Evolutionary conservation across 2,888 invertebrate genomes (phyloP).

Genomic region (Patella depressa): DNA sequence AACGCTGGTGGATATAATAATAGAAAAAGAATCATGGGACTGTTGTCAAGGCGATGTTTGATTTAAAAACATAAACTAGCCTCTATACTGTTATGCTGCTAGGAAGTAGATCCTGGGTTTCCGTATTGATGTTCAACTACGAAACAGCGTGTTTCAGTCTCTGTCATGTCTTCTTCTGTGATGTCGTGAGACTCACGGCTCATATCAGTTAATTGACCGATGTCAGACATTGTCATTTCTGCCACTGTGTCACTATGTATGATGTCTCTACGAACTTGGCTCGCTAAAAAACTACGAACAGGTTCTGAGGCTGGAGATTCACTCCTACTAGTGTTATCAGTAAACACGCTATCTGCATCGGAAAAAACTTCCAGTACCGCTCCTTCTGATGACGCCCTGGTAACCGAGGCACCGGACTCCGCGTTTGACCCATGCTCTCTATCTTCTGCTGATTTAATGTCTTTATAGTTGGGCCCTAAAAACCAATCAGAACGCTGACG

Average conservation of each 20-base stretch:
- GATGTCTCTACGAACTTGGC: constrained; percentile 52
- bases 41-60: constrained; percentile 2
- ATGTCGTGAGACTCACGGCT: constrained; percentile 31
- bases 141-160: constrained; percentile 57
- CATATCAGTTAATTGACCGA: constrained; percentile 31
- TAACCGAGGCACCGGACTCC: constrained; percentile 59
- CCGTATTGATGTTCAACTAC: constrained; percentile 59
- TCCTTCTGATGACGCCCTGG: constrained; percentile 62
- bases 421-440: constrained; percentile 24
- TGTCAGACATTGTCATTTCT: constrained; percentile 48
- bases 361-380: constrained; percentile 59
- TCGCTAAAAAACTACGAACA: constrained; percentile 49
- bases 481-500: constrained; percentile 98
- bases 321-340: constrained; percentile 60
- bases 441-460: constrained; percentile 25
- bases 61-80: background rate
- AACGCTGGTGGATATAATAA: too few species aligned
- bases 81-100: constrained; percentile 32
- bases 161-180: constrained; percentile 49
- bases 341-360: constrained; percentile 63
- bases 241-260: constrained; percentile 62
- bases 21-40: too few species aligned
- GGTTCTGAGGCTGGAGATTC: constrained; percentile 65
- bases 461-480: constrained; percentile 72
- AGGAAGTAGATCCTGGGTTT: constrained; percentile 50